These are phyloP conservation scores for Ruditapes philippinarum DNA, from an alignment of 1,140 invertebrate genomes.

Conservation along the genomic window DNA sequence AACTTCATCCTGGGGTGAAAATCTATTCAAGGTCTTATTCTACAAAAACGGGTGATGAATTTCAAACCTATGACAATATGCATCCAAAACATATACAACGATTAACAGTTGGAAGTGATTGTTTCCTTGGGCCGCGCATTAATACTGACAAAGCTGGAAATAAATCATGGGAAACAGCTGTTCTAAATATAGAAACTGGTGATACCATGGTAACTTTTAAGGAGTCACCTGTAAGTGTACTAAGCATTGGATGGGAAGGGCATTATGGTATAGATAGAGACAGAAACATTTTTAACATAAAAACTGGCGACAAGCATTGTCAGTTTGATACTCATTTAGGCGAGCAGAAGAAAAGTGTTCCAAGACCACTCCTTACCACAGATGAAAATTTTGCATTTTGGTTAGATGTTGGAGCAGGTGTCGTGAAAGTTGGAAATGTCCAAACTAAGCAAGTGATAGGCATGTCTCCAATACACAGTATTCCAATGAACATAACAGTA, in stretches of 20 bases:
- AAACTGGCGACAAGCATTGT: constrained; percentile 32
- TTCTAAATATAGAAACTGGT: constrained; percentile 65
- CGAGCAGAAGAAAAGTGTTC: constrained; percentile 35
- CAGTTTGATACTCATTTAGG: constrained; percentile 72
- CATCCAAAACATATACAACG: constrained; percentile 60
- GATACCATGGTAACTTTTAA: constrained; percentile 43
- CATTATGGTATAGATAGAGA: constrained; percentile 68
- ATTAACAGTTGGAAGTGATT: constrained; percentile 42
- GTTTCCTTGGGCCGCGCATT: constrained; percentile 65
- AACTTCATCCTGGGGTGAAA: constrained; percentile 35
- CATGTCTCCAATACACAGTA: constrained; percentile 73
- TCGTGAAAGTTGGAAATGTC: constrained; percentile 68
- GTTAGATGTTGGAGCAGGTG: constrained; percentile 38
- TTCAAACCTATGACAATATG: constrained; percentile 38
- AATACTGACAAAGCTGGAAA: constrained; percentile 41
- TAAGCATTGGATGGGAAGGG: constrained; percentile 49
- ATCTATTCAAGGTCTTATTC: constrained; percentile 39
- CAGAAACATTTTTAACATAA: constrained; percentile 65
- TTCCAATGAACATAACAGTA: constrained; percentile 68
- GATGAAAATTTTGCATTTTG: constrained; percentile 67
- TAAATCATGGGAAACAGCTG: constrained; percentile 48
- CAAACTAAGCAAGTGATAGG: constrained; percentile 43
- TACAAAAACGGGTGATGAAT: not conserved
- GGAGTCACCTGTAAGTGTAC: constrained; percentile 19
- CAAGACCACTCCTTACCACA: constrained; percentile 60